Evolutionary conservation across 2,113 vertebrate species (phyloP), one percentile per base, ranked within the genome.

Genomic region (Monarcha castaneiventris): DNA sequence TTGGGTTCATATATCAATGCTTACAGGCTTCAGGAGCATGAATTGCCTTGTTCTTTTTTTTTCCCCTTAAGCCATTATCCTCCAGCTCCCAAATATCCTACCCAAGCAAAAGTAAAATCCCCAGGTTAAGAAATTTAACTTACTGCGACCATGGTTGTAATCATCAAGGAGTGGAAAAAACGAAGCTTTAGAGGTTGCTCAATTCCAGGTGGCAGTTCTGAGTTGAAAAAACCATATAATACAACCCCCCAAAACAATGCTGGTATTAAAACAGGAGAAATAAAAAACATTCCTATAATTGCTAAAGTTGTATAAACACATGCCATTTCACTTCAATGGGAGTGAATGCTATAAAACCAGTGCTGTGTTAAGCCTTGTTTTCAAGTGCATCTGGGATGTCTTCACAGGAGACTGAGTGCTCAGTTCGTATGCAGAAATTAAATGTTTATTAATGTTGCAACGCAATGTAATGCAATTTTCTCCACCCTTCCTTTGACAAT

Each of bases 111-210:
- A 91, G 12, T 12, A 19, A 77, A 94, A 35, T 21, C 33, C 64
- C 20, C 51, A 33, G 37, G 29, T 63, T 59, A 69, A 84, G 80
- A 41, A 80, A 63, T 44, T n/a, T 30, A 22, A 96, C 97, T 97
- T 95, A 97, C 97, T 71, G 0, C 1, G 4, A 64, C 9, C 21
- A 96, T 35, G 37, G 27, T 1, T 22, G 93, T 63, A 17, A 93
- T 76, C 75, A 97, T 3, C 33, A 79, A 1, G 3, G 76, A 89
- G 23, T 96, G 46, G 62, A 21, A 96, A 32, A 96, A 32, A 8
- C 63, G 94, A 44, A 96, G 52, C 69, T 97, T 97, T 63, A 96
- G 85, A 44, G 96, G 96, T 20, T 97, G 94, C 3, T 95, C 96
- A 23, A 97, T 95, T 78, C 96, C 97, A 23, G 91, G 83, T 63